Base-by-base conservation (phyloP, 2,797 vertebrate genomes). In the Heteromormyrus szaboi region DNA sequence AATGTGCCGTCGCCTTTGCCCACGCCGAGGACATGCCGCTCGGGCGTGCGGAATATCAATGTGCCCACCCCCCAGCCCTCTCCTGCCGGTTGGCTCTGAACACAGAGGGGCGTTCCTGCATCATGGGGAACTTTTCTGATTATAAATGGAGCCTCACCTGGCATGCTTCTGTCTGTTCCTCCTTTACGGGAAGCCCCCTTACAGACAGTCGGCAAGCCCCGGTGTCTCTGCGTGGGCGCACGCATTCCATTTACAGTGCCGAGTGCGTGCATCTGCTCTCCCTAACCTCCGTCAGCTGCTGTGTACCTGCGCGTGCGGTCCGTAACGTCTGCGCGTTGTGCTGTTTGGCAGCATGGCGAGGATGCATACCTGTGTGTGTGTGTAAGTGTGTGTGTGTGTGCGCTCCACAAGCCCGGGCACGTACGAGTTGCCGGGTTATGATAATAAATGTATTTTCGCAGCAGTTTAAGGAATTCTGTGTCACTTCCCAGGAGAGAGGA, bases 401-500 rank as follows among this genome's bases (percentile, higher is more conserved):
- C 25, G n/a, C 41, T 68, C 62, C 76, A 87, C 48, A 87, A 62
- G 19, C 81, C 76, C 25, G 88, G 76, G 91, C 86, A 89, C 85
- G 89, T 88, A 90, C 91, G 91, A 92, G 92, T 92, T 91, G 91
- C 89, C 90, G 91, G 93, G 92, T 91, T 93, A 92, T 93, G 91
- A 91, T 94, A 95, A 94, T 95, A 94, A 94, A 95, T 93, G 94
- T 93, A 88, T 88, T 91, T 92, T 90, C 89, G 91, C 93, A 91
- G 93, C 93, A 94, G 92, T 95, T 95, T 93, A 94, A 93, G 93
- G 92, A 93, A 94, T 95, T 94, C 94, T 96, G 94, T 96, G 95
- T 95, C 95, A 94, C 93, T 94, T 95, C 96, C 95, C 94, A 62
- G 89, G 95, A 95, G 94, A 94, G 88, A 88, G 88, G 89, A 62